phyloP scores from a whole-genome alignment of 2,888 invertebrate species.

The Xestia xanthographa region DNA sequence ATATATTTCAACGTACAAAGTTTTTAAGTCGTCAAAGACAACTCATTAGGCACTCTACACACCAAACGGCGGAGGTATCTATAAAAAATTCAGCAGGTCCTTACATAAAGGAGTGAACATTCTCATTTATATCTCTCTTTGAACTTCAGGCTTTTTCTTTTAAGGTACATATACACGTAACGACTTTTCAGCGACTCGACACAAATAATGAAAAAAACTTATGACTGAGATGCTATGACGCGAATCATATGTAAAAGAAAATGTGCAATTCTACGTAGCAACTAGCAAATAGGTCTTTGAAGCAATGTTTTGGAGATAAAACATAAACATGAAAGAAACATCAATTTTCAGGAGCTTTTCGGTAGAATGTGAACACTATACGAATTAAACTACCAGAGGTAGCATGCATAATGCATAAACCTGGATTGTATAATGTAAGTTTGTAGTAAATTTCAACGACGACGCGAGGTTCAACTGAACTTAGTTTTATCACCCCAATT shows the following conservation, averaged over 20 bases:
- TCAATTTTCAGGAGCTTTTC: background rate
- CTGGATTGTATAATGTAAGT: background rate
- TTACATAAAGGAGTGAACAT: conserved; percentile 74
- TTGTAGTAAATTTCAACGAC: background rate
- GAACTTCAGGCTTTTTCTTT: conserved; percentile 81
- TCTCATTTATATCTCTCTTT: conserved; percentile 81
- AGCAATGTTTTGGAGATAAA: background rate
- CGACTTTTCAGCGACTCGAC: conserved; percentile 63
- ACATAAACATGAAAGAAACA: background rate
- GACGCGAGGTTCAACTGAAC: background rate
- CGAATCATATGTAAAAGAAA: conserved; percentile 17
- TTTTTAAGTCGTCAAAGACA: conserved; percentile 81
- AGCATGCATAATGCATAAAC: background rate
- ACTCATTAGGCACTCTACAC: conserved; percentile 83
- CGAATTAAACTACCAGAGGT: background rate
- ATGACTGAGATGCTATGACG: conserved; percentile 22
- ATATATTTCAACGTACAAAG: conserved; percentile 73
- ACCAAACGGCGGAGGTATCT: conserved; percentile 77
- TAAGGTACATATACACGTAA: conserved; percentile 69
- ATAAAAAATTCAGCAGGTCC: conserved; percentile 81
- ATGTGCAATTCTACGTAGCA: conserved; percentile 18
- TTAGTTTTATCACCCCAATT: background rate
- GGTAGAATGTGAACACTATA: background rate
- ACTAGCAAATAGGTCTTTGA: conserved; percentile 9
- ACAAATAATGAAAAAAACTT: conserved; percentile 50